Percentiles rank a stretch among this genome's conserved stretches.
These are phyloP conservation scores for Pteronura brasiliensis DNA, from an alignment of 2,113 vertebrate species.

Conservation along the genomic window DNA sequence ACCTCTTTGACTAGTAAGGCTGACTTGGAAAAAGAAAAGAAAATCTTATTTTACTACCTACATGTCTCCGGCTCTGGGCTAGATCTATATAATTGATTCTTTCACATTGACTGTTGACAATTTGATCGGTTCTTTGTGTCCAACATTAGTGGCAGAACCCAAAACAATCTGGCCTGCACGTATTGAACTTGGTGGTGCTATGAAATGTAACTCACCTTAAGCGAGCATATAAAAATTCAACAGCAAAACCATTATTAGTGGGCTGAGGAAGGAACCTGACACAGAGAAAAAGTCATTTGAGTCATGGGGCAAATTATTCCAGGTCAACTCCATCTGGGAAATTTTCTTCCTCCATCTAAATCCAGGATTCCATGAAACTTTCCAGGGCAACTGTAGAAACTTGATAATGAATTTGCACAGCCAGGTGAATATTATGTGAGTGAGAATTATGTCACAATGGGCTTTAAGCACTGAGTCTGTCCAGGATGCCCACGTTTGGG, in stretches of 20 bases:
- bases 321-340: not conserved
- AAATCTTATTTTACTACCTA: not conserved
- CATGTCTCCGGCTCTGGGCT: not conserved
- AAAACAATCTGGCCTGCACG: slow-evolving; percentile 44
- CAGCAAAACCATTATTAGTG: not conserved
- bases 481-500: not conserved
- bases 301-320: not conserved
- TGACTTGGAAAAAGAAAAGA: not conserved
- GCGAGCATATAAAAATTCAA: not conserved
- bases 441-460: not conserved
- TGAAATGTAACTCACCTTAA: slow-evolving; percentile 23
- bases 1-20: not conserved
- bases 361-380: not conserved
- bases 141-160: slow-evolving; percentile 36
- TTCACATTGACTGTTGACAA: slow-evolving; percentile 49
- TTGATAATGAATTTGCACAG: not conserved
- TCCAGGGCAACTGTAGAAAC: not conserved
- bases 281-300: not conserved
- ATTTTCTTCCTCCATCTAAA: not conserved
- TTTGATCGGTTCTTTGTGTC: slow-evolving; percentile 50
- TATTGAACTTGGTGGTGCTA: slow-evolving; percentile 33
- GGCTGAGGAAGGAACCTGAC: not conserved
- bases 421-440: not conserved
- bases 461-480: not conserved
- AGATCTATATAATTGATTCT: slow-evolving; percentile 48